Base-by-base conservation (phyloP, 2,888 invertebrate species). In the Caenorhabditis wallacei region DNA sequence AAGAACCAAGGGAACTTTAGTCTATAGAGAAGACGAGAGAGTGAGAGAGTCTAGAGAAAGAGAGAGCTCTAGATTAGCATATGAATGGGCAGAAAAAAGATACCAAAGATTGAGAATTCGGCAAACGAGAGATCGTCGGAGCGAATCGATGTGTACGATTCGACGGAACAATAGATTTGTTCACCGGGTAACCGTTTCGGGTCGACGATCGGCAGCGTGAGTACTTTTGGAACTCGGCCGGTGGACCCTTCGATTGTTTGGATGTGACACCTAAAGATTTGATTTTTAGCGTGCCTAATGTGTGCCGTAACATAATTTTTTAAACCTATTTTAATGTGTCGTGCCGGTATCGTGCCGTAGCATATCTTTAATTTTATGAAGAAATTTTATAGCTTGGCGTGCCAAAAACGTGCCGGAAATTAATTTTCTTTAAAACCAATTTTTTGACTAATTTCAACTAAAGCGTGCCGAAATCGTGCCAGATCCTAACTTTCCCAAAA, bases 41-140 rank as follows among this genome's bases (percentile, higher is more conserved):
- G 43, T n/a, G 10, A 0, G 7, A 57, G n/a, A 59, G 43, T 22
- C 30, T 5, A 22, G 13, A 2, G 30, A 30, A 30, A 5, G 30
- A n/a, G 30, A 30, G 30, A 30, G 30, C 30, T 30, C 30, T 30
- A 30, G n/a, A 30, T 30, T 30, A 5, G 30, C 30, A 30, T 30
- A 30, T 30, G 4, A 30, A 30, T 5, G 8, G 30, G 30, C n/a
- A 48, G n/a, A 53, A 18, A 64, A 26, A 16, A 30, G 35, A 48
- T 46, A 78, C 78, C 78, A 54, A 78, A 78, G 10, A 78, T 40
- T 22, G 78, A 78, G 54, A 54, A 70, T 24, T 53, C 43, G 8
- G 63, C 69, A 63, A 78, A 78, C 61, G 78, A 70, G 20, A 78
- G 53, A 63, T 78, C 78, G n/a, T 78, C 78, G n/a, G 69, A 43